phyloP scores from a whole-genome alignment of 2,797 vertebrate species.

The Macropodus opercularis region DNA sequence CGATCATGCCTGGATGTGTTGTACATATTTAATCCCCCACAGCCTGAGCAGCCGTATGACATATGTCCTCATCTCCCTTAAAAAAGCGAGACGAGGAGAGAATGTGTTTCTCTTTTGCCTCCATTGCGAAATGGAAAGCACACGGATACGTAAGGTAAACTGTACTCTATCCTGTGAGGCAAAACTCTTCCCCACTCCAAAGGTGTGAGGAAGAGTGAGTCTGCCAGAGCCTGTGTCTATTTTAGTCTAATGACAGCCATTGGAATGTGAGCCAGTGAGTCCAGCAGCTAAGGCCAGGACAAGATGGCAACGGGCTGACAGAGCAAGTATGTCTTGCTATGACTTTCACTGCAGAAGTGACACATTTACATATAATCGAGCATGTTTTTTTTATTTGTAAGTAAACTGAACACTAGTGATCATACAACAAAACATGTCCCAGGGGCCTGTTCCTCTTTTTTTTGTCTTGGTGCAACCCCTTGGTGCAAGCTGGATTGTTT shows the following conservation, averaged over 20 bases:
- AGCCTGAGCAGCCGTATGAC: constrained; percentile 73
- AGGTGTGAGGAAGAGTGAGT: constrained; percentile 43
- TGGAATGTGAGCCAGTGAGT: constrained; percentile 53
- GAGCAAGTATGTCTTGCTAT: constrained; percentile 18
- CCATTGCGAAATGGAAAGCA: constrained; percentile 41
- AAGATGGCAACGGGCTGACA: constrained; percentile 35
- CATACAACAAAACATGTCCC: constrained; percentile 50
- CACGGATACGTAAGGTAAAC: constrained; percentile 48
- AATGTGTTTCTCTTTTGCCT: constrained; percentile 37
- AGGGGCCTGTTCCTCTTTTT: constrained; percentile 15
- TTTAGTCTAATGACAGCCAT: constrained; percentile 53
- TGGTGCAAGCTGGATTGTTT: constrained; percentile 38
- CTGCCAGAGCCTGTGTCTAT: constrained; percentile 41
- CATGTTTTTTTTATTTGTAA: constrained; percentile 59
- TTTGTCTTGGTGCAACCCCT: constrained; percentile 11
- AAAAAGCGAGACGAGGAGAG: constrained; percentile 54
- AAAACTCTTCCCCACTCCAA: constrained; percentile 40
- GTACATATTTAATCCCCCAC: constrained; percentile 82
- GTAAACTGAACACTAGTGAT: constrained; percentile 66
- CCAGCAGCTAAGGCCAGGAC: constrained; percentile 33
- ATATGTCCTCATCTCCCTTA: constrained; percentile 64
- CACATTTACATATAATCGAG: constrained; percentile 41
- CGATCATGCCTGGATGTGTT: constrained; percentile 82
- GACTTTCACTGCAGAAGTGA: constrained; percentile 37
- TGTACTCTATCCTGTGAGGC: constrained; percentile 38